phyloP scores from a whole-genome alignment of 2,797 vertebrate species.

The Meriones psammophilus region DNA sequence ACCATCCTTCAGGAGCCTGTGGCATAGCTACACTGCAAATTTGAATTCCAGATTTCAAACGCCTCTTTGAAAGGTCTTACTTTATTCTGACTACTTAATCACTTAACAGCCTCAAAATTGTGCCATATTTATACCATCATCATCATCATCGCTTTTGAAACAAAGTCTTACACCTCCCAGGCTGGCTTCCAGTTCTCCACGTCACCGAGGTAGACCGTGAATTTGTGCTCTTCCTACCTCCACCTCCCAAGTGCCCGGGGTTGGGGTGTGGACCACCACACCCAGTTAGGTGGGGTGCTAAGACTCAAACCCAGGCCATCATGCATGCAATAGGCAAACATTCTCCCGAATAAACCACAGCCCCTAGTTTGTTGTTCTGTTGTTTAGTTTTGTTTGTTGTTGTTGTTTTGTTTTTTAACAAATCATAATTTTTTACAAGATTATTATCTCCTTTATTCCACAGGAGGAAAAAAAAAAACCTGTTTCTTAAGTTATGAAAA shows the following conservation, averaged over 20 bases:
- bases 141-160: not conserved
- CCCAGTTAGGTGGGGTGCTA: not conserved
- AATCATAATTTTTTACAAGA: not conserved
- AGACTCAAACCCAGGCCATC: not conserved
- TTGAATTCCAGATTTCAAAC: constrained; percentile 48
- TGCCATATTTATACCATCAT: not conserved
- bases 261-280: not conserved
- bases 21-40: not conserved
- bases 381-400: not conserved
- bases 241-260: not conserved
- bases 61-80: constrained; percentile 5
- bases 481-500: constrained; percentile 15
- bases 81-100: not conserved
- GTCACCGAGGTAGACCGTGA: not conserved
- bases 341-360: not conserved
- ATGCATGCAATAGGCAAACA: not conserved
- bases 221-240: not conserved
- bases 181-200: not conserved
- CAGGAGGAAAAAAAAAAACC: not conserved
- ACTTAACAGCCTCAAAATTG: constrained; percentile 35
- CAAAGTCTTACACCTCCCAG: not conserved
- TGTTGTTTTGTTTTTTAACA: not conserved
- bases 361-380: not conserved
- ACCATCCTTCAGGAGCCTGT: not conserved
- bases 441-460: not conserved